Conservation (phyloP, 1,140 invertebrate species). For the Thalassaphorura encarpata region DNA sequence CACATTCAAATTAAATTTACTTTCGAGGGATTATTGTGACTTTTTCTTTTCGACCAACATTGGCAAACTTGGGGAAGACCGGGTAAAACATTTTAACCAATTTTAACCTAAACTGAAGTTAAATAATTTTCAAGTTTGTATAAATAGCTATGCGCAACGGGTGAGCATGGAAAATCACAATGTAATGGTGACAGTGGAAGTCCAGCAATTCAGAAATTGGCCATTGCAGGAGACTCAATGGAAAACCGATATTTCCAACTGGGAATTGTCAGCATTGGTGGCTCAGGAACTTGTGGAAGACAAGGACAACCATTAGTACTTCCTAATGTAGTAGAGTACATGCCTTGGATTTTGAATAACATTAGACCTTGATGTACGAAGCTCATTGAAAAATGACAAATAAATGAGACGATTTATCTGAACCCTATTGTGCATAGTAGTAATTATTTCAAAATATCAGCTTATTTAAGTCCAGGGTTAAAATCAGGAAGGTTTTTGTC, state of each 20-base stretch:
- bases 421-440: too few species aligned
- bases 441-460: too few species aligned
- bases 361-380: too few species aligned
- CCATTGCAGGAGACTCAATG: too few species aligned
- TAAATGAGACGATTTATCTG: too few species aligned
- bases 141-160: background rate
- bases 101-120: background rate
- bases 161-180: background rate
- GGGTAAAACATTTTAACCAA: background rate
- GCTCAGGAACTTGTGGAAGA: background rate
- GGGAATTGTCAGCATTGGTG: background rate
- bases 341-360: background rate
- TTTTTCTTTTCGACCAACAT: background rate
- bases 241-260: background rate
- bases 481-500: too few species aligned
- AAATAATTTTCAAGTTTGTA: background rate
- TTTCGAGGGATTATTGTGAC: background rate
- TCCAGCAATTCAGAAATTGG: background rate
- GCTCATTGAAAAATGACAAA: too few species aligned
- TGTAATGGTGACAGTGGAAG: background rate
- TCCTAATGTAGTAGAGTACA: background rate
- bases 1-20: background rate
- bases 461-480: too few species aligned
- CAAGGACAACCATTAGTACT: background rate
- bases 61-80: background rate